Evolutionary conservation across 2,113 vertebrate genomes (phyloP).

Genomic region (Megaptera novaeangliae): DNA sequence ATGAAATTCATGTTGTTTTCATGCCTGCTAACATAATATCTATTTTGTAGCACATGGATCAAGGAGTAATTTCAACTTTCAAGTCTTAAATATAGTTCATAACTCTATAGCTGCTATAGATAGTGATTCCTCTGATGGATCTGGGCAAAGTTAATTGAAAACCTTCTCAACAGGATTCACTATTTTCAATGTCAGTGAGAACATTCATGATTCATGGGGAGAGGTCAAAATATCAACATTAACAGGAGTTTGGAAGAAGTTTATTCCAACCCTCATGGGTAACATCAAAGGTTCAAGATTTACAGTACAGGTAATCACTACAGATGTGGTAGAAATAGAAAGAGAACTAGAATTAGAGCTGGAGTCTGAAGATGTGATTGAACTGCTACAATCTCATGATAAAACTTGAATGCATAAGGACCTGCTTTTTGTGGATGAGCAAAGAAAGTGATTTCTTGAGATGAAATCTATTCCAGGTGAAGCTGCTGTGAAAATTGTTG

Average conservation of each 20-base stretch:
- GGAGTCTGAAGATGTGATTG: background rate
- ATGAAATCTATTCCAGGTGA: background rate
- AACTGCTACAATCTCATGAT: background rate
- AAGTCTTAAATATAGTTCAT: background rate
- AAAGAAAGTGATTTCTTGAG: background rate
- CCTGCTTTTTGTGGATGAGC: background rate
- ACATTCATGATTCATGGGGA: background rate
- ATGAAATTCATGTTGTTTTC: background rate
- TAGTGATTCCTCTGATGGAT: background rate
- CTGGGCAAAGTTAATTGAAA: background rate
- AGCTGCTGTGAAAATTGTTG: background rate
- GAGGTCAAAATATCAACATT: background rate
- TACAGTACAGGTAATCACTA: background rate
- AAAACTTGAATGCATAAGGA: background rate
- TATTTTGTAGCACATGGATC: background rate
- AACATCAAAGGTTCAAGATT: background rate
- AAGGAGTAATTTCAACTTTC: background rate
- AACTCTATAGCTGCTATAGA: background rate
- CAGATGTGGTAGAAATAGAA: background rate
- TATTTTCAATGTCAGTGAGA: background rate
- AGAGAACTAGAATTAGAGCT: background rate
- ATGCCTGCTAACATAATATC: background rate
- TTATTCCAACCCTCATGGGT: background rate
- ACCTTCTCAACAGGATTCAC: background rate
- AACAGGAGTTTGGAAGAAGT: background rate